Evolutionary conservation across 2,888 invertebrate genomes (phyloP), one percentile per base, ranked within the genome.

Genomic region (Imbricaverruca yamaguchii): DNA sequence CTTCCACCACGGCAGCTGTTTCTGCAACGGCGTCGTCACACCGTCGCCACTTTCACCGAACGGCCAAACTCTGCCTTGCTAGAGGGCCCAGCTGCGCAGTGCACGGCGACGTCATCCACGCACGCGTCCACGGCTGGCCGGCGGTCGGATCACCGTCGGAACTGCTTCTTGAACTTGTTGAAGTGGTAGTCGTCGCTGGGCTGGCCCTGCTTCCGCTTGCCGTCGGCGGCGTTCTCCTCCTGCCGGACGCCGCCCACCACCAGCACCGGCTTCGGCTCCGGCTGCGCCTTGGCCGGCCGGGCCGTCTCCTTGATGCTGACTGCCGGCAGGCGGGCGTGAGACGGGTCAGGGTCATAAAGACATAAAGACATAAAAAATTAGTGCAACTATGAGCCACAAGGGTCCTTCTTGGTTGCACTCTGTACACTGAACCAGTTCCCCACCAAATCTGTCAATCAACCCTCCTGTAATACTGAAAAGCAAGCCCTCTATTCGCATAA

Each of bases 141-240:
- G 39, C 39, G 39, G 39, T 39, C 39, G 39, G 39, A 3, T 74
- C 74, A 74, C 74, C 74, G 74, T 23, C 18, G 81, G 88, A 97
- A 97, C 87, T 97, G 97, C 88, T 97, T 97, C 86, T 96, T 96
- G 87, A 98, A 98, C 87, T 94, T 93, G 87, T 97, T 97, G 88
- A 95, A 97, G 88, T 97, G 96, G 87, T 95, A 97, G 89, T 98
- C 97, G 87, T 98, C 98, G 0, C 97, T 97, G 0, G 97, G 97
- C 85, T 96, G 74, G 93, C 87, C 97, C 96, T 69, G 93, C 93
- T 85, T 91, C 92, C 8, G 92, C 91, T 87, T 85, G 84, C 79
- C 84, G 84, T 12, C 84, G 13, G 74, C 82, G 23, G 80, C 81
- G 80, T 81, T 82, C 55, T 83, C 84, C 8, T 82, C 84, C 84